Evolutionary conservation across 2,888 invertebrate species (phyloP), one percentile per base, ranked within the genome.

Genomic region (Lochmaea capreae): DNA sequence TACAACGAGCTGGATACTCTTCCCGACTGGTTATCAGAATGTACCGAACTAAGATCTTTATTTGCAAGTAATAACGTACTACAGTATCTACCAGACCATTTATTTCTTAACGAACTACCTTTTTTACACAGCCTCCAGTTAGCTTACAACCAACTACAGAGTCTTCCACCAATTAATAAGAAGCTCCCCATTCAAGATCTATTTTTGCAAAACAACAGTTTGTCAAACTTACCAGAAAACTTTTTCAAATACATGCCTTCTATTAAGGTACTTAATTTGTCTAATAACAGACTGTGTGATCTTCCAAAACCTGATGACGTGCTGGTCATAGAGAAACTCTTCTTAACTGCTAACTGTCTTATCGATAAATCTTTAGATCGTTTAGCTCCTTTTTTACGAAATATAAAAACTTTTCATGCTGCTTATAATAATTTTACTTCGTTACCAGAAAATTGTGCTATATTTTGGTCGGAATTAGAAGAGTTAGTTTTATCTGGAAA

Each of bases 401-500:
- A 92, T 65, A 85, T 95, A 39, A 91, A 91, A 82, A 90, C 92
- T 73, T 87, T 96, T 18, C 95, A 95, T 82, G 90, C 93, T 14
- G 94, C 94, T 2, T 95, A 95, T 81, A 96, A 95, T 83, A 92
- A 93, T 77, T 88, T 95, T 52, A 93, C 93, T 1, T 89, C 89
- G 39, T 87, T 95, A 76, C 93, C 95, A 0, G 93, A 94, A 81
- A 91, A 92, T 77, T 94, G 94, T 82, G 89, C 93, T 39, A 90
- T 90, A 66, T 92, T 91, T 81, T 95, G 95, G 95, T 89, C 90
- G 1, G 93, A 94, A 79, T 89, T 96, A 77, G 95, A 96, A 87
- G 95, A 95, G 83, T 86, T 96, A 46, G 92, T 95, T 1, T 83
- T 96, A 63, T 95, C 95, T 1, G 96, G 96, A 46, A 96, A 96